Base-by-base conservation (phyloP, 2,888 invertebrate species). In the Amiota minor region DNA sequence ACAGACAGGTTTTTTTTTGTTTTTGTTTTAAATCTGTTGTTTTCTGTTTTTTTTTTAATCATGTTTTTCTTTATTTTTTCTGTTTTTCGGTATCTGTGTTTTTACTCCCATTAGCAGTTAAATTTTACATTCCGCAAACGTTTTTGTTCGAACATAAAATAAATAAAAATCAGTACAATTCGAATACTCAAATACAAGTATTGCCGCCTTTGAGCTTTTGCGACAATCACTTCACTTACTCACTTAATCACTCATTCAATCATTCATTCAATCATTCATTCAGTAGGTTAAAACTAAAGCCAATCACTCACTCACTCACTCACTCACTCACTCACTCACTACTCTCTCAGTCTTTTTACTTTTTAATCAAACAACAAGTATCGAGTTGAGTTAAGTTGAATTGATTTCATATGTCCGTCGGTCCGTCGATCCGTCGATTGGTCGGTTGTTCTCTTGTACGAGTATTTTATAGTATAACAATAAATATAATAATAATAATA, bases 131-230 rank as follows among this genome's bases (percentile, higher is more conserved):
- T 87, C 87, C 82, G 80, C 76, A 75, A 81, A 76, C 87, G 87
- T 86, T 86, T 87, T 79, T 77, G 80, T 85, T 84, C 79, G 81
- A 84, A 86, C 87, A 86, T 87, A 85, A 87, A 87, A 86, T 86
- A 86, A 86, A 83, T 83, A 83, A 83, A 83, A 83, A 84, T 83
- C 84, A 83, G 83, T 84, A 83, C 84, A 83, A 84, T 84, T 83
- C 85, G 84, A 83, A 84, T 50, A 68, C 53, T 23, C n/a, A 14
- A 47, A 18, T 46, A 59, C 80, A 79, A 78, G 76, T 79, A 80
- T 76, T 78, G 78, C 80, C 82, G 83, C 83, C 84, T 84, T 83
- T 83, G 83, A 83, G 83, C 83, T 83, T 83, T 83, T 81, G 83
- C 83, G 83, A 84, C 83, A 83, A 83, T 83, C 83, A 81, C 84